A percentile compares a stretch with the other conserved stretches of the same genome.
Evolutionary conservation across 2,888 invertebrate genomes (phyloP).

Genomic region (Agrotis puta): DNA sequence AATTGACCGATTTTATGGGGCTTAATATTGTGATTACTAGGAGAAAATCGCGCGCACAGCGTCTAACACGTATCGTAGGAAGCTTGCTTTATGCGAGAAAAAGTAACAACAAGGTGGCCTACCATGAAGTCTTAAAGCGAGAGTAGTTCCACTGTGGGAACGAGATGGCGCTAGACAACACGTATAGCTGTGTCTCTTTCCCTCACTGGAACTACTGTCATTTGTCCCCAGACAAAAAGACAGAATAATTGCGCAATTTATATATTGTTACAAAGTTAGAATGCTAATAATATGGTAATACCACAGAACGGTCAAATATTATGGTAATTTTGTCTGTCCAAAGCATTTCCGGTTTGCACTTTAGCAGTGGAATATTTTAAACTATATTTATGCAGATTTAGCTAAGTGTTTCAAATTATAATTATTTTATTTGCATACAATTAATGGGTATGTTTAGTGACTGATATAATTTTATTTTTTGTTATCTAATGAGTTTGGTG

Average conservation of each 20-base stretch:
- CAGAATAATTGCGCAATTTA: not conserved
- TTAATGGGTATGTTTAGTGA: not conserved
- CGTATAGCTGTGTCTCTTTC: no score
- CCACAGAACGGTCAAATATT: slow-evolving; percentile 34
- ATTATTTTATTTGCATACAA: slow-evolving; percentile 7
- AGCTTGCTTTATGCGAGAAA: not conserved
- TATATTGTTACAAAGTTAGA: not conserved
- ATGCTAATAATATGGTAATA: not conserved
- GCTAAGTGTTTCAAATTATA: slow-evolving; percentile 4
- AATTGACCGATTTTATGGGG: no score
- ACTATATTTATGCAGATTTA: slow-evolving; percentile 18
- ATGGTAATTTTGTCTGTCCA: slow-evolving; percentile 23
- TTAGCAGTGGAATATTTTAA: slow-evolving; percentile 19
- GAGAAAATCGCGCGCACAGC: no score
- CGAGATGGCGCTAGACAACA: no score
- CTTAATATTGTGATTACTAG: no score
- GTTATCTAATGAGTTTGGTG: slow-evolving; percentile 20
- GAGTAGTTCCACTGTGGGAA: no score
- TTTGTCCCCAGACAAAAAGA: not conserved
- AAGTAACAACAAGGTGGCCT: no score
- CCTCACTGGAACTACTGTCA: no score
- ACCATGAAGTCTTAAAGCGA: no score
- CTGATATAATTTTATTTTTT: not conserved
- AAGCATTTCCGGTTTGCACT: slow-evolving; percentile 26
- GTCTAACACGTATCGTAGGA: no score